Evolutionary conservation across 2,797 vertebrate species (phyloP).

Genomic region (Tiaroga cobitis): DNA sequence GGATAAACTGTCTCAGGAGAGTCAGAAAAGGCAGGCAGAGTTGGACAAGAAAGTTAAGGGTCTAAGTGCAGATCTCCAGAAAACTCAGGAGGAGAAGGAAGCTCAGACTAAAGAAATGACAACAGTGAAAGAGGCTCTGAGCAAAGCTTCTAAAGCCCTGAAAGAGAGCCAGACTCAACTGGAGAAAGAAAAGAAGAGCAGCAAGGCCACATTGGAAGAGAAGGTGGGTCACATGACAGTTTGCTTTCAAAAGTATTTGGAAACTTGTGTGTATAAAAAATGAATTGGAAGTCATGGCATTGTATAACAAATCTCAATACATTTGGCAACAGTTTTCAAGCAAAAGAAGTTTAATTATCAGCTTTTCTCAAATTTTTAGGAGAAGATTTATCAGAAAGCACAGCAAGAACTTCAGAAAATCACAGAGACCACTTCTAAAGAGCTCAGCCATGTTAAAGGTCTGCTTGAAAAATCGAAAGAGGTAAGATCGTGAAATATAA

Average conservation of each 20-base stretch:
- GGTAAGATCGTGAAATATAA: constrained; percentile 71
- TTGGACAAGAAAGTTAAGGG: constrained; percentile 80
- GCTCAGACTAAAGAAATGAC: constrained; percentile 80
- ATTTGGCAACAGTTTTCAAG: background rate
- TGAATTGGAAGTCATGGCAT: background rate
- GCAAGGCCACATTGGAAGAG: constrained; percentile 80
- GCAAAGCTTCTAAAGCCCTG: constrained; percentile 80
- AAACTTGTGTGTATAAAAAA: background rate
- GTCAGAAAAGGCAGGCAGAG: constrained; percentile 76
- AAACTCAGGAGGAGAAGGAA: constrained; percentile 82
- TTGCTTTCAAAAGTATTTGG: background rate
- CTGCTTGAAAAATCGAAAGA: constrained; percentile 84
- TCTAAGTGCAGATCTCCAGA: constrained; percentile 75
- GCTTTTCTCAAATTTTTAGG: constrained; percentile 72
- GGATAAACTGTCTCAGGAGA: constrained; percentile 82
- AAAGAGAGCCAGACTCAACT: constrained; percentile 83
- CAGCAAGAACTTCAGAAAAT: constrained; percentile 85
- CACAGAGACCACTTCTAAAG: constrained; percentile 80
- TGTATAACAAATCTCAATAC: background rate
- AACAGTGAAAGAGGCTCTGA: constrained; percentile 80
- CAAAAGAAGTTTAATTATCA: background rate
- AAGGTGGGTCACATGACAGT: constrained; percentile 78
- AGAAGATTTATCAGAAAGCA: constrained; percentile 86
- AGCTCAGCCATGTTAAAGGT: constrained; percentile 82
- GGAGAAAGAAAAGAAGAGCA: constrained; percentile 86